Evolutionary conservation across 1,140 invertebrate species (phyloP), one percentile per base, ranked within the genome.

Genomic region (Trichonephila clavipes): DNA sequence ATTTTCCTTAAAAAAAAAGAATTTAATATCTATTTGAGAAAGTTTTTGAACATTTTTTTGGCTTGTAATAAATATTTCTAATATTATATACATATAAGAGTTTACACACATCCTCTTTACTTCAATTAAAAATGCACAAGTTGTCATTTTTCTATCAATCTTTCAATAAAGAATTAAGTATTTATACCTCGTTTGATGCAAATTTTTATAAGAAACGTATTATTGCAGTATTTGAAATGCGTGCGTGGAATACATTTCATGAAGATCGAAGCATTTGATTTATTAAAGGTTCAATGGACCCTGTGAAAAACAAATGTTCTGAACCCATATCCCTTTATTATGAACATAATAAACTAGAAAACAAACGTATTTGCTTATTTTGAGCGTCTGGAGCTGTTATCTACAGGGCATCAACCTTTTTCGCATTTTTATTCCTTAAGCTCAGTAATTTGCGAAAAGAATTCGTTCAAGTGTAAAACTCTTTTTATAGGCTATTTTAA

Each of bases 251-350:
- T 24, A 24, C n/a, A 34, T 40, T 4, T 77, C 72, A 28, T 21
- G 28, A 6, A 28, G 28, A 40, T 34, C 34, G 28, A 77, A 77
- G 51, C 18, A 19, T 77, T 77, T 18, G 34, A 40, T 34, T 77
- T 77, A 40, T 34, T 77, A 77, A 77, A 77, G 16, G 72, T 77
- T 77, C 72, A 77, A 77, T 40, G 72, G 72, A 77, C 72, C 18
- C 12, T 34, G 12, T 12, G 28, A 77, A 40, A 34, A 28, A 77
- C 24, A 77, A 77, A 77, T 77, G 72, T 40, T 40, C 72, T 1
- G 18, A 16, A 18, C 72, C 72, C 28, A 34, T 77, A 77, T 77
- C 16, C 18, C 18, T 77, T 77, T 28, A 77, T 77, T 77, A 77
- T 77, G 72, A 77, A 34, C 34, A 24, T 77, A 77, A 77, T 40